Percentiles rank a stretch among this genome's conserved stretches.
Conservation (phyloP, 2,888 invertebrate genomes). For the Sinhomidia bicolor region DNA sequence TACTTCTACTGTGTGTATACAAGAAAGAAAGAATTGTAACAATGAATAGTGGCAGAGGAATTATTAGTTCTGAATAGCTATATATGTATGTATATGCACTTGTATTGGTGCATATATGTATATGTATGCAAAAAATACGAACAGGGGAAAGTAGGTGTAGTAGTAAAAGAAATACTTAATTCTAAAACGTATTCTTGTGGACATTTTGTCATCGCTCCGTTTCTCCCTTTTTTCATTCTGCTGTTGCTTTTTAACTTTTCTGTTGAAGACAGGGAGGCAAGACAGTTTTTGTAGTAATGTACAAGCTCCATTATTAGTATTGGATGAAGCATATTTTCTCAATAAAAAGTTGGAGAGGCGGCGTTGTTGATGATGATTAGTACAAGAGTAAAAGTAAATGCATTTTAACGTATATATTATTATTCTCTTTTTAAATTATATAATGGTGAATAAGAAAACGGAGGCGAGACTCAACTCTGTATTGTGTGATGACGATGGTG, state of each 20-base stretch:
- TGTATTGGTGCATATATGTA: background rate
- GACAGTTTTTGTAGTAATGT: slow-evolving; percentile 6
- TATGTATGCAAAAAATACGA: background rate
- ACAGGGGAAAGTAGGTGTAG: slow-evolving; percentile 39
- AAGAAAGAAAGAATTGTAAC: slow-evolving; percentile 47
- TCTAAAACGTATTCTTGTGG: slow-evolving; percentile 21
- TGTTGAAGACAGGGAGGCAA: slow-evolving; percentile 47
- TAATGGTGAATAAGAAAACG: background rate
- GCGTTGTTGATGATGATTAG: slow-evolving; percentile 6
- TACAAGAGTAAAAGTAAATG: background rate
- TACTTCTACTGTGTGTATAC: no score
- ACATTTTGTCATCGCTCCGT: slow-evolving; percentile 32
- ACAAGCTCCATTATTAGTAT: slow-evolving; percentile 50
- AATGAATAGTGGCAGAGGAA: slow-evolving; percentile 47
- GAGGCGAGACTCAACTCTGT: background rate
- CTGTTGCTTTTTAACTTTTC: slow-evolving; percentile 46
- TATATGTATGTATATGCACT: background rate
- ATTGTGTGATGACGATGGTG: background rate
- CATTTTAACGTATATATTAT: slow-evolving; percentile 1
- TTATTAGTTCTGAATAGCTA: slow-evolving; percentile 29
- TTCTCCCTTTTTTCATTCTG: background rate
- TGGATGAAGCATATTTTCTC: slow-evolving; percentile 49
- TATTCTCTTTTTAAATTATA: background rate
- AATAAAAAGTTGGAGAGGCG: slow-evolving; percentile 42
- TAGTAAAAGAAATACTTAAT: slow-evolving; percentile 36